Evolutionary conservation across 2,113 vertebrate species (phyloP), one percentile per base, ranked within the genome.

Genomic region (Platycercus adscitus): DNA sequence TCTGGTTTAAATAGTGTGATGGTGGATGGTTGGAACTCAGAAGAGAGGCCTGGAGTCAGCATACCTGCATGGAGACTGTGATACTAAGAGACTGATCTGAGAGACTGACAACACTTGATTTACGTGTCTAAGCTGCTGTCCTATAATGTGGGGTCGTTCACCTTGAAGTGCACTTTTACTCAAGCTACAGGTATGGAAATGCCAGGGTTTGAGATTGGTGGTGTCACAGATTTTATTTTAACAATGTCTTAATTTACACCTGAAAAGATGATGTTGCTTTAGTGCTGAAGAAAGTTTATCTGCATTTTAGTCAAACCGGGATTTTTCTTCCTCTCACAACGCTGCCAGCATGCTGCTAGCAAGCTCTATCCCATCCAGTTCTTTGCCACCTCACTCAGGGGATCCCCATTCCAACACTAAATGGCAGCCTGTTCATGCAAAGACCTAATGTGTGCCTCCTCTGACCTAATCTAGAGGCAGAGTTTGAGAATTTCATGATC

Each of bases 1-100:
- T 97, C 93, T 93, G 82, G 91, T 92, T 95, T 81, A 86, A 96
- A 88, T 43, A 44, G 26, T 21, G 60, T 39, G 47, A 49, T 65
- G 86, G 44, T 71, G 55, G 80, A 41, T 25, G 43, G 43, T 63
- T n/a, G 60, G 26, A 93, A 21, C 52, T 17, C 52, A 87, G 56
- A 60, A 64, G 39, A 60, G 52, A 31, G 25, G n/a, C 39, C 82
- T 81, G 41, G 33, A 43, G 5, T 80, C 52, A 53, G 43, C 64
- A 41, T 49, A 89, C 63, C 58, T 82, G 63, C 41, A 41, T 0
- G 55, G 60, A 81, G 29, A 53, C 2, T 4, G 61, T 55, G 71
- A 24, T 35, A 73, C 20, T 37, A 56, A 53, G 49, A 56, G 25
- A 20, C 29, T 43, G 50, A 63, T 21, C 37, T 21, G 19, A 87